Base-by-base conservation (phyloP, 2,113 vertebrate species). In the Dermatemys mawii region DNA sequence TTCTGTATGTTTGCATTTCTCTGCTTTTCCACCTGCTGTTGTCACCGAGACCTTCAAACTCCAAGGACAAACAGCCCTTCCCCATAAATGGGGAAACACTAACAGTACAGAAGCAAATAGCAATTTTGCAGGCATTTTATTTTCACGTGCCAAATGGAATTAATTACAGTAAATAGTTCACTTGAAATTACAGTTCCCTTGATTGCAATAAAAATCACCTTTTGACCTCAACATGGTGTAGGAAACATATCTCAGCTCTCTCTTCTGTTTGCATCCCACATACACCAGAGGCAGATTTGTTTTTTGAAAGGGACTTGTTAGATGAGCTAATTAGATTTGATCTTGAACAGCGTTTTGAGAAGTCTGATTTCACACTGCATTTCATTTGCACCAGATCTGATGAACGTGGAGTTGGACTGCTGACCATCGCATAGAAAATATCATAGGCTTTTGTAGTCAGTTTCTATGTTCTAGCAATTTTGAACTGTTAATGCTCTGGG, bases 101-200 rank as follows among this genome's bases (percentile, higher is more conserved):
- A 70, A 57, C 19, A 2, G 55, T 29, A 3, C 32, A 67, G 86
- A 86, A 86, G 14, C 60, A 22, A 22, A 35, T 21, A 76, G 49
- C 51, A 84, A 32, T 73, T 93, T 63, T 87, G 81, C 73, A 70
- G 84, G 55, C 19, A 0, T n/a, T 84, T 81, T 78, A 51, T 75
- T 73, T 78, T 89, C 80, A 51, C 53, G 53, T 91, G 83, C 78
- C 75, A 89, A 54, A 76, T 11, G 0, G 21, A 92, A 91, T 92
- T 80, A 78, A 35, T 91, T 89, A 73, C 87, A 92, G 92, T 51
- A 94, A 96, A 90, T 93, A 90, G 27, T 55, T 93, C 86, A 53
- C 67, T 86, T 79, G 38, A 1, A 11, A 90, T 95, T 89, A 83
- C 86, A 70, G 27, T 76, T 84, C 88, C 86, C 50, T 55, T 41